phyloP scores from a whole-genome alignment of 1,140 invertebrate genomes.

The Stegodyphus dumicola region DNA sequence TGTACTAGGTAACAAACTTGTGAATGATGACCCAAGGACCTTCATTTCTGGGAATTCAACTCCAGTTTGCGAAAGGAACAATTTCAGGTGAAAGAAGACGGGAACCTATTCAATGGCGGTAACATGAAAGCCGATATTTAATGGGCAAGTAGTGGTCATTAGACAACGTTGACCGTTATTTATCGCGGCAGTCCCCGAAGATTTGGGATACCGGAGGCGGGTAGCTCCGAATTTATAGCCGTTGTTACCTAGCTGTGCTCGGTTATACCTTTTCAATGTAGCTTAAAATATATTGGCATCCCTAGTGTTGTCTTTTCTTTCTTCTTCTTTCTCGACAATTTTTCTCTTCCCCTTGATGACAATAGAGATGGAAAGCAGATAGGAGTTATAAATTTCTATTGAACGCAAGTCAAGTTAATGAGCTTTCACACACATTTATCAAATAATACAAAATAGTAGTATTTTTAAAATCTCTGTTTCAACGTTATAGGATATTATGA shows the following conservation, averaged over 20 bases:
- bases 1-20: conserved; percentile 21
- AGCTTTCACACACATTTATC: too few species aligned
- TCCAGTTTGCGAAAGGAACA: conserved; percentile 14
- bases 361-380: too few species aligned
- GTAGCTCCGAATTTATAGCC: not conserved
- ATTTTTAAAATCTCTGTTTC: too few species aligned
- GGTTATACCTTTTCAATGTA: not conserved
- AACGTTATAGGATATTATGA: too few species aligned
- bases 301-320: too few species aligned
- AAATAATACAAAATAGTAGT: too few species aligned
- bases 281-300: too few species aligned
- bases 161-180: conserved; percentile 31
- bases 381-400: too few species aligned
- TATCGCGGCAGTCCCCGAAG: not conserved
- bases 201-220: too few species aligned
- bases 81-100: conserved; percentile 11
- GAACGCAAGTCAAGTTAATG: too few species aligned
- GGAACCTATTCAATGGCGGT: conserved; percentile 1
- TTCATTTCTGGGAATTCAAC: conserved; percentile 20
- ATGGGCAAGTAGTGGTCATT: conserved; percentile 29
- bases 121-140: conserved; percentile 45
- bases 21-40: conserved; percentile 47
- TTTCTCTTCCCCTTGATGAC: too few species aligned
- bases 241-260: not conserved
- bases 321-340: too few species aligned